Evolutionary conservation across 2,888 invertebrate species (phyloP).

Genomic region (Pocota personata): DNA sequence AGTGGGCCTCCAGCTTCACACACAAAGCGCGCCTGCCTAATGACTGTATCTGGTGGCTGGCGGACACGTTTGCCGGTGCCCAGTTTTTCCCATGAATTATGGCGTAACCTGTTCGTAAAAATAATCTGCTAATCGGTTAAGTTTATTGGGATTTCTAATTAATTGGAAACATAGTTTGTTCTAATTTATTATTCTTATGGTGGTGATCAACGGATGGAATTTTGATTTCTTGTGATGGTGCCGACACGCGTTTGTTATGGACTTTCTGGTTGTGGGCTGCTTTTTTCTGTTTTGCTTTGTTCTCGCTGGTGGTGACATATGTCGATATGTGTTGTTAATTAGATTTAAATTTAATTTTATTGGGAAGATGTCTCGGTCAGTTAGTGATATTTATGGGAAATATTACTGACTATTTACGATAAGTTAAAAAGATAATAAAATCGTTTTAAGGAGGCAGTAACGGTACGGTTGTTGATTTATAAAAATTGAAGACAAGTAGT

Average conservation of each 20-base stretch:
- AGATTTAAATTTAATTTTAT: slow-evolving; percentile 70
- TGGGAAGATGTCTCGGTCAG: slow-evolving; percentile 28
- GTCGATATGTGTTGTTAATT: slow-evolving; percentile 68
- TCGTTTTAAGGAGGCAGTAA: slow-evolving; percentile 19
- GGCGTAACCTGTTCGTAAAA: slow-evolving; percentile 68
- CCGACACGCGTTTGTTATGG: slow-evolving; percentile 36
- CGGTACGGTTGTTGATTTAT: slow-evolving; percentile 44
- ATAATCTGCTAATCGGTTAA: slow-evolving; percentile 70
- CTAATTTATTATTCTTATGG: slow-evolving; percentile 67
- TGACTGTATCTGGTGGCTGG: slow-evolving; percentile 39
- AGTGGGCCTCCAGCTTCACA: slow-evolving; percentile 32
- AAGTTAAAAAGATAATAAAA: slow-evolving; percentile 42
- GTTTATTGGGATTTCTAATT: slow-evolving; percentile 73
- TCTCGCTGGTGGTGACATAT: slow-evolving; percentile 58
- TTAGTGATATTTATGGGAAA: slow-evolving; percentile 56
- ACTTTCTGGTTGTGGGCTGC: background rate
- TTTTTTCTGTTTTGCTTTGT: slow-evolving; percentile 10
- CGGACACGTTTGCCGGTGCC: background rate
- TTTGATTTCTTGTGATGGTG: slow-evolving; percentile 64
- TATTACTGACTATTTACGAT: slow-evolving; percentile 40
- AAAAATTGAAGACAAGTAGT: background rate
- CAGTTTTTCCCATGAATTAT: slow-evolving; percentile 71
- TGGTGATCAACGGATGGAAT: slow-evolving; percentile 29
- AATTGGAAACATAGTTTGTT: slow-evolving; percentile 73
- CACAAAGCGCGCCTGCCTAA: slow-evolving; percentile 16